phyloP scores from a whole-genome alignment of 35 echinoderm and acorn worm genomes.

The Apostichopus parvimensis region DNA sequence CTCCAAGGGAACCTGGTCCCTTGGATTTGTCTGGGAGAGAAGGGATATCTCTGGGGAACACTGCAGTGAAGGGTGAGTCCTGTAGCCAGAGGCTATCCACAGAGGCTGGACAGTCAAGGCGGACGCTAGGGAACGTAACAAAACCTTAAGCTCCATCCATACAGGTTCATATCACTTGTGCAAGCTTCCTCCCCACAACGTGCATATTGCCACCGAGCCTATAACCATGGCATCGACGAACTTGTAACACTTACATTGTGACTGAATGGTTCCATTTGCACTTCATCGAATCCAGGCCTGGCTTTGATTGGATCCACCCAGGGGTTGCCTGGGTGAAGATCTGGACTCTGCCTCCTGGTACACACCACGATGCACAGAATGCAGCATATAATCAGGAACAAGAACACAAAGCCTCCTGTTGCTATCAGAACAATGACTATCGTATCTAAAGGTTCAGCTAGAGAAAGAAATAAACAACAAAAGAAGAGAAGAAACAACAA shows the following conservation, averaged over 20 bases:
- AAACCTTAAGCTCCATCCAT: too few relatives aligned
- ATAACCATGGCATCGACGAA: too few relatives aligned
- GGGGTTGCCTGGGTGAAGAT: constrained; percentile 24
- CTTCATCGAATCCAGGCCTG: constrained; percentile 49
- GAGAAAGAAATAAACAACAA: not conserved
- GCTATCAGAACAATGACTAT: not conserved
- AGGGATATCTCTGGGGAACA: too few relatives aligned
- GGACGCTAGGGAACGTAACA: too few relatives aligned
- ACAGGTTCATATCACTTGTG: too few relatives aligned
- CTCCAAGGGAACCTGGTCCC: too few relatives aligned
- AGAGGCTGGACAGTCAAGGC: too few relatives aligned
- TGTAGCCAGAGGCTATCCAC: too few relatives aligned
- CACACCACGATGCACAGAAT: not conserved
- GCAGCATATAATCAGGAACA: not conserved
- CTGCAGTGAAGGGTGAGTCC: too few relatives aligned
- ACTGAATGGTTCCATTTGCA: constrained; percentile 48
- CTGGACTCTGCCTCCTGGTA: constrained; percentile 3
- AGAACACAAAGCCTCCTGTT: not conserved
- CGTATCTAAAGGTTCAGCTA: not conserved
- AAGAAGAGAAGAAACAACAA: not conserved
- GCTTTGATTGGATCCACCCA: constrained; percentile 25
- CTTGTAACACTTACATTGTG: not conserved
- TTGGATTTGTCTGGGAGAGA: too few relatives aligned
- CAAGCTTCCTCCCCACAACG: too few relatives aligned
- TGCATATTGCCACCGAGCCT: too few relatives aligned